Conservation (phyloP, 2,113 vertebrate species). For the Elgaria multicarinata region DNA sequence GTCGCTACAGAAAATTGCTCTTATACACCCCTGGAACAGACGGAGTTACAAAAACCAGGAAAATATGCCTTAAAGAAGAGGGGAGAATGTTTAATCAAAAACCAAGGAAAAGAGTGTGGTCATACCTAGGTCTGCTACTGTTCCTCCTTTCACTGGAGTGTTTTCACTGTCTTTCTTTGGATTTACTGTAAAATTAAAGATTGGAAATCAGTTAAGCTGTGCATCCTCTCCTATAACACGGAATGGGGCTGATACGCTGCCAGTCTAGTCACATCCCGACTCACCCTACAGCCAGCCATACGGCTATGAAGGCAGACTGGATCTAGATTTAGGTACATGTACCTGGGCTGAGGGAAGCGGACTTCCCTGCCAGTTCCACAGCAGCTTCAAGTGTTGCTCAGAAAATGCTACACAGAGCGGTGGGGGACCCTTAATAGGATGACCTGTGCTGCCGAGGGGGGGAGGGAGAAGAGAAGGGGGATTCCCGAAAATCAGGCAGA, state of each 20-base stretch:
- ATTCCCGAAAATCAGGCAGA: no score
- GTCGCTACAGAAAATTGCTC: neutral
- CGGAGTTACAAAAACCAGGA: neutral
- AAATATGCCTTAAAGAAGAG: neutral
- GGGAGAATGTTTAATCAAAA: neutral
- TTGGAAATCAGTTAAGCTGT: neutral
- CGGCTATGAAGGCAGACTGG: neutral
- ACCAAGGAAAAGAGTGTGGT: neutral
- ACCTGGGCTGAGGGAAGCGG: no score
- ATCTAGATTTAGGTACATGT: no score
- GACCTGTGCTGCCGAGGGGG: no score
- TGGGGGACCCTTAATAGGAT: no score
- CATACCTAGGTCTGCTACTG: constrained; percentile 90
- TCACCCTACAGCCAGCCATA: neutral
- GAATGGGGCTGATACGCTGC: neutral
- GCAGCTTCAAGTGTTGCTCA: no score
- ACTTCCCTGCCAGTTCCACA: no score
- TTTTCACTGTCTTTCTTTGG: constrained; percentile 95
- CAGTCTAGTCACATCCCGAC: neutral
- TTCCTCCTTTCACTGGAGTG: constrained; percentile 92
- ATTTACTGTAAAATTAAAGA: constrained; percentile 79
- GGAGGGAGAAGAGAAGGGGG: no score
- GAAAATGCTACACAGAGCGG: no score
- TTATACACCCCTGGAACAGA: neutral
- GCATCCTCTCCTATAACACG: neutral